These are phyloP conservation scores for Hedychridium roseum DNA, from an alignment of 2,888 invertebrate species.

Conservation along the genomic window DNA sequence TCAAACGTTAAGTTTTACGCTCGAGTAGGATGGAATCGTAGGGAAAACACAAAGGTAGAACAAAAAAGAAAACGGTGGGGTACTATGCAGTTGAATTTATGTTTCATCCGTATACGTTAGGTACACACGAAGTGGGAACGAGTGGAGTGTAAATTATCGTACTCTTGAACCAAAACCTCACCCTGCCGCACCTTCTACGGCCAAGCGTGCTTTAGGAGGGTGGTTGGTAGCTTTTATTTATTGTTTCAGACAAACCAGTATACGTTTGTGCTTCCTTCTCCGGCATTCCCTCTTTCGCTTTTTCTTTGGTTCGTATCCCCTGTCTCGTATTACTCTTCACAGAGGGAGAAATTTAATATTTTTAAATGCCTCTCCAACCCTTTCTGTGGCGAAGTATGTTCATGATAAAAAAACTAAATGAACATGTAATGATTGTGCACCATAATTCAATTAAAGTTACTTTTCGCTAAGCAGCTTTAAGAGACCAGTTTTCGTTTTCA, in stretches of 20 bases:
- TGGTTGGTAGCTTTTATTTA: conserved; percentile 40
- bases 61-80: conserved; percentile 14
- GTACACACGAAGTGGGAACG: conserved; percentile 46
- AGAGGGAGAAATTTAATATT: conserved; percentile 33
- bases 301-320: no score
- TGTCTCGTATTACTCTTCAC: no score
- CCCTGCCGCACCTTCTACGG: conserved; percentile 4
- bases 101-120: conserved; percentile 52
- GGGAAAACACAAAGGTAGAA: neutral
- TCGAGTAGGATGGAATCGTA: conserved; percentile 5
- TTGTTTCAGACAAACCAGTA: conserved; percentile 31
- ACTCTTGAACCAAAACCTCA: conserved; percentile 44
- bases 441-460: no score
- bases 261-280: conserved; percentile 20
- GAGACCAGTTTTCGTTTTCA: no score
- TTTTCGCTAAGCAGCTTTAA: no score
- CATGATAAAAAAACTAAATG: no score
- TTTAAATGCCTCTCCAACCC: conserved; percentile 14
- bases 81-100: conserved; percentile 50
- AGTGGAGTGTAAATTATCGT: conserved; percentile 53
- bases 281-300: no score
- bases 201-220: conserved; percentile 6
- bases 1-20: conserved; percentile 44
- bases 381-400: neutral
- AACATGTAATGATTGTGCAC: no score